These are phyloP conservation scores for Apostichopus leukothele DNA, from an alignment of 53 echinoderm and acorn worm genomes.

Conservation along the genomic window DNA sequence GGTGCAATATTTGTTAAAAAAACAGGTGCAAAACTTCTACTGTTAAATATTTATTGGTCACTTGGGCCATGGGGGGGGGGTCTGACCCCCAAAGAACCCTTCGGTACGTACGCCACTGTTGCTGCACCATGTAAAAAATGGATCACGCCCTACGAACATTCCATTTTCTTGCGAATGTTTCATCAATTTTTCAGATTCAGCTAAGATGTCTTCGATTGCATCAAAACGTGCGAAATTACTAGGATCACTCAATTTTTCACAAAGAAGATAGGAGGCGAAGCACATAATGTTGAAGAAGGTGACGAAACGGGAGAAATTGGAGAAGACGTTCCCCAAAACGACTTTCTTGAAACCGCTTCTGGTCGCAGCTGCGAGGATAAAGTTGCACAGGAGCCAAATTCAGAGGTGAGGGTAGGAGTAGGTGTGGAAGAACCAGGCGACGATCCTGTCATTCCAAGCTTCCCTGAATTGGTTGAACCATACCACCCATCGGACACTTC, in stretches of 20 bases:
- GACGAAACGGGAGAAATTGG: neutral
- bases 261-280: conserved; percentile 5
- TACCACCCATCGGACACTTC: conserved; percentile 2
- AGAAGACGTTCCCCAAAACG: conserved; percentile 1
- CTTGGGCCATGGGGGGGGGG: too few species aligned
- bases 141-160: too few species aligned
- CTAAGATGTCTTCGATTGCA: conserved; percentile 9
- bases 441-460: conserved; percentile 5
- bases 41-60: too few species aligned
- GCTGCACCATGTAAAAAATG: too few species aligned
- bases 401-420: neutral
- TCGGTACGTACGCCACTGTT: too few species aligned
- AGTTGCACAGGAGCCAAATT: neutral
- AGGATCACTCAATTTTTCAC: neutral
- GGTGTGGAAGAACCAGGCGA: conserved; percentile 9
- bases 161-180: conserved; percentile 12
- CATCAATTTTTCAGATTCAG: conserved; percentile 8
- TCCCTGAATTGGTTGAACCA: conserved; percentile 12
- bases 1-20: too few species aligned
- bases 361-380: conserved; percentile 1
- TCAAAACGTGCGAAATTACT: conserved; percentile 12
- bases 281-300: conserved; percentile 1
- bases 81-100: too few species aligned
- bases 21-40: too few species aligned
- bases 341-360: conserved; percentile 1